Percentiles rank a stretch among this genome's conserved stretches.
These are phyloP conservation scores for Tragelaphus imberbis DNA, from an alignment of 2,113 vertebrate genomes.

Conservation along the genomic window DNA sequence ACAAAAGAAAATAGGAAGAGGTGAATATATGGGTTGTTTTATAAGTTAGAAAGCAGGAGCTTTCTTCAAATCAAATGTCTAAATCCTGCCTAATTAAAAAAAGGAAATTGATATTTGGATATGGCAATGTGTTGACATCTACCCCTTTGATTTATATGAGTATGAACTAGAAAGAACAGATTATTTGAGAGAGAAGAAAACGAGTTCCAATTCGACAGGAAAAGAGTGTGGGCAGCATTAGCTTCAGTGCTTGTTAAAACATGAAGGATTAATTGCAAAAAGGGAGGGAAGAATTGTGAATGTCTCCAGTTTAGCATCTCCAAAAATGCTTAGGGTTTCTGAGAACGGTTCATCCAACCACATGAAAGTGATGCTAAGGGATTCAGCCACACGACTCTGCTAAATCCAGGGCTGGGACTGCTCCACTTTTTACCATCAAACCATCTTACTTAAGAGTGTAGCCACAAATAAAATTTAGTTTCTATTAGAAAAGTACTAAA, in stretches of 20 bases:
- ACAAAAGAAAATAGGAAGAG: slow-evolving; percentile 72
- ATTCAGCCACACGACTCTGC: slow-evolving; percentile 80
- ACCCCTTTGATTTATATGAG: slow-evolving; percentile 76
- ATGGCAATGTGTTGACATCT: slow-evolving; percentile 70
- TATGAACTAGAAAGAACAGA: slow-evolving; percentile 71
- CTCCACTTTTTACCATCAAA: slow-evolving; percentile 79
- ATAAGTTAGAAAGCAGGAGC: slow-evolving; percentile 48
- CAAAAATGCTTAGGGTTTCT: slow-evolving; percentile 82
- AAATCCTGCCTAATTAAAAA: slow-evolving; percentile 78
- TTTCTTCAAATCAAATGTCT: slow-evolving; percentile 74
- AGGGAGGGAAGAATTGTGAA: slow-evolving; percentile 79
- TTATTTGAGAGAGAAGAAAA: slow-evolving; percentile 75
- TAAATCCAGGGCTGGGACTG: slow-evolving; percentile 77
- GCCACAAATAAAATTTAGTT: slow-evolving; percentile 85
- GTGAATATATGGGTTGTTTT: slow-evolving; percentile 42
- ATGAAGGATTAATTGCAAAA: slow-evolving; percentile 81
- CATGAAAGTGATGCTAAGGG: slow-evolving; percentile 80
- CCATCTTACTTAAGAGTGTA: slow-evolving; percentile 78
- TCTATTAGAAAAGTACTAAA: slow-evolving; percentile 84
- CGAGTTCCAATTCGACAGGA: slow-evolving; percentile 73
- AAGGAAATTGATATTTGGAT: slow-evolving; percentile 76
- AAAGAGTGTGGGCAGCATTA: slow-evolving; percentile 78
- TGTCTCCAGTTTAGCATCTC: slow-evolving; percentile 83
- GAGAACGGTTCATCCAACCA: slow-evolving; percentile 81
- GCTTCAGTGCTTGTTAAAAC: slow-evolving; percentile 82